A percentile compares a stretch with the other conserved stretches of the same genome.
Conservation (phyloP, 2,888 invertebrate species). For the Drymonia ruficornis region DNA sequence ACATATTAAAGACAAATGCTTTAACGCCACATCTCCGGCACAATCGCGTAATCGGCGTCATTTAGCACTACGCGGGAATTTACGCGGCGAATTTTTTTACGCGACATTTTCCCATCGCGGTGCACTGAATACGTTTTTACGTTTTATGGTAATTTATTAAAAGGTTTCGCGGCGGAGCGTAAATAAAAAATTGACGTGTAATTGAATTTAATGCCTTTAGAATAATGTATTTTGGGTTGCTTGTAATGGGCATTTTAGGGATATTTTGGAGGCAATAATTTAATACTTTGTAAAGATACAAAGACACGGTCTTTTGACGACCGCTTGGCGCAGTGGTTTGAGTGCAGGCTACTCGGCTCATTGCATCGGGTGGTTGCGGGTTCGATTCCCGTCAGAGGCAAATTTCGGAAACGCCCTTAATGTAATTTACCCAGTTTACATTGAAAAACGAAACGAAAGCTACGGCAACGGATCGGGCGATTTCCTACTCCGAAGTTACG, state of each 20-base stretch:
- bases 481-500: too few relatives aligned
- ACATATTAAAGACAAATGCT: conserved; percentile 13
- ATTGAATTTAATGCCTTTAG: conserved; percentile 25
- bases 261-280: not conserved
- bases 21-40: conserved; percentile 22
- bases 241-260: not conserved
- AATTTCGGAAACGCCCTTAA: too few relatives aligned
- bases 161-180: conserved; percentile 45
- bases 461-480: too few relatives aligned
- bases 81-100: conserved; percentile 40
- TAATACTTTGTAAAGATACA: not conserved
- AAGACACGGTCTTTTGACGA: too few relatives aligned
- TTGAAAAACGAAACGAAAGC: too few relatives aligned
- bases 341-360: too few relatives aligned
- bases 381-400: too few relatives aligned
- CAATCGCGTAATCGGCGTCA: conserved; percentile 51
- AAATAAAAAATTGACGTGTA: conserved; percentile 32
- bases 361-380: too few relatives aligned
- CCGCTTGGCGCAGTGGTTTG: too few relatives aligned
- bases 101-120: conserved; percentile 31
- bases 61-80: conserved; percentile 48
- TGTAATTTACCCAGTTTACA: too few relatives aligned
- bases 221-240: not conserved
- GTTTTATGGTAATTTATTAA: conserved; percentile 67
- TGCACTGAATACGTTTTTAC: conserved; percentile 48